These are phyloP conservation scores for Leptonema lineaticorne DNA, from an alignment of 1,140 invertebrate species.

Conservation along the genomic window DNA sequence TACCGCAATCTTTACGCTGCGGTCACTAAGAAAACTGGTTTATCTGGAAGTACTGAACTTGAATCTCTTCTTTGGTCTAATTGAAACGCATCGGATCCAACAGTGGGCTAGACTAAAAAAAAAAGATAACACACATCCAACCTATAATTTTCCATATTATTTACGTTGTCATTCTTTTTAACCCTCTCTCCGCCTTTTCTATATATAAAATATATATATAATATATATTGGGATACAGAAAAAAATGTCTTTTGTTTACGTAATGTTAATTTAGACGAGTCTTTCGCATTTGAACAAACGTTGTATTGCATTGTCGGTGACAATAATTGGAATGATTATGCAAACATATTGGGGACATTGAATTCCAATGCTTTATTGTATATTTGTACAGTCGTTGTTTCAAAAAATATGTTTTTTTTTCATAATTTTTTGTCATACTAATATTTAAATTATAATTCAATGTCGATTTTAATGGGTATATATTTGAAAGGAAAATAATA, in stretches of 20 bases:
- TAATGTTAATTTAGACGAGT: neutral
- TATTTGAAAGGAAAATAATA: too few species aligned
- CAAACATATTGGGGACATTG: neutral
- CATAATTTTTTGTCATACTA: too few species aligned
- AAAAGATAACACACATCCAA: too few species aligned
- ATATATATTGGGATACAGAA: neutral
- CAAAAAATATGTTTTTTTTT: too few species aligned
- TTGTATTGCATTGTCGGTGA: neutral
- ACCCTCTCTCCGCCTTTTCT: too few species aligned
- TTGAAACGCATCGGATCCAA: conserved; percentile 9
- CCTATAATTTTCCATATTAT: too few species aligned
- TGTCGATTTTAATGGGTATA: too few species aligned
- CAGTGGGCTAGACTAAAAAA: conserved; percentile 1
- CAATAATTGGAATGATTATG: neutral
- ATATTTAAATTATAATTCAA: too few species aligned
- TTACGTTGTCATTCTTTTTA: too few species aligned
- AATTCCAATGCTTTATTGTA: neutral
- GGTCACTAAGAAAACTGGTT: conserved; percentile 28
- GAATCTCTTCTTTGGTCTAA: conserved; percentile 24
- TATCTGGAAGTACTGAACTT: conserved; percentile 27
- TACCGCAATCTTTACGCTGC: conserved; percentile 23
- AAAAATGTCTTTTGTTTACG: neutral
- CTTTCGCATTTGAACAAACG: neutral
- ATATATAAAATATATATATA: neutral
- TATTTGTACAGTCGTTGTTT: too few species aligned